Evolutionary conservation across 2,888 invertebrate genomes (phyloP), one percentile per base, ranked within the genome.

Genomic region (Lycaena phlaeas): DNA sequence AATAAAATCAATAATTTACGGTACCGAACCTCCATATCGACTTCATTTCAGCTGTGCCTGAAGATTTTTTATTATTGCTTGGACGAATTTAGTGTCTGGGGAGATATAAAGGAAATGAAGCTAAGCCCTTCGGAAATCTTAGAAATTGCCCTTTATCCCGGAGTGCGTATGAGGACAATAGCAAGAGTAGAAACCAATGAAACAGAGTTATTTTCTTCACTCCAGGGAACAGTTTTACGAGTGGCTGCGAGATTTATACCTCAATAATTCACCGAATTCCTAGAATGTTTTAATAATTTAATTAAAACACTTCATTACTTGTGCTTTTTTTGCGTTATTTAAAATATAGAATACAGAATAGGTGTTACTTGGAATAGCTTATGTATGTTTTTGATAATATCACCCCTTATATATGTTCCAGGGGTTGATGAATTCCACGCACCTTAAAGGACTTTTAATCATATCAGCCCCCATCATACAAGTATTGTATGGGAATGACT

Each of bases 91-190:
- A 81, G 78, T 79, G 76, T 77, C 81, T 72, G 63, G 81, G 81
- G 81, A 82, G 79, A 76, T 77, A 81, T 82, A 81, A 82, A 82
- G 81, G 77, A 81, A 82, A 82, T 81, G 81, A 81, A 81, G 71
- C 78, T 77, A 81, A 79, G 81, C 81, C 81, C 81, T 81, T 81
- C 75, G 81, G 79, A 81, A 81, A 79, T 82, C 81, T 78, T 64
- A 74, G 81, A 78, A 76, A 81, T 81, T 81, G 81, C 74, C 72
- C 71, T 77, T 77, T 76, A 73, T 73, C 68, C 70, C 57, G 52
- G 61, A 68, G 73, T 71, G 74, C 72, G 78, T 79, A 63, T 77
- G 77, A 75, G 79, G 75, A 78, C 77, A 76, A 78, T 74, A 65
- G 71, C 66, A 61, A 57, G 61, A 56, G 63, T n/a, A 61, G 59